Conservation (phyloP, 2,113 vertebrate species). For the Eira barbara region DNA sequence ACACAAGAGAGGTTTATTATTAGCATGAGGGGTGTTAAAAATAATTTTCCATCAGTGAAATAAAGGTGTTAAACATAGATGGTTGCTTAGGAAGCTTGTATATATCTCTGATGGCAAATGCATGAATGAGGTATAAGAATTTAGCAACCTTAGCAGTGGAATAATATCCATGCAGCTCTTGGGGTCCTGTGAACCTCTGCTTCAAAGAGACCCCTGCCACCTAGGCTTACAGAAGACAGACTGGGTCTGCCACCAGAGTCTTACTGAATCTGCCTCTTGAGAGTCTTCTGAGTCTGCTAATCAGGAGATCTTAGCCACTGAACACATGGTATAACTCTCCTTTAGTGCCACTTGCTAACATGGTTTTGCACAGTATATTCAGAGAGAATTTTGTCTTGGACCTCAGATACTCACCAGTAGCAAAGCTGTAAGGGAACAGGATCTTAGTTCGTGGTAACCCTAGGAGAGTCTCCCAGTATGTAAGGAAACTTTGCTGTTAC, state of each 20-base stretch:
- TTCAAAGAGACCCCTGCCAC: background rate
- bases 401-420: background rate
- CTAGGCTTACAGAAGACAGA: background rate
- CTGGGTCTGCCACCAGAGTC: background rate
- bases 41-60: slow-evolving; percentile 44
- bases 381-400: background rate
- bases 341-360: background rate
- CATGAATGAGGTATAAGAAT: background rate
- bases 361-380: background rate
- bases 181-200: background rate
- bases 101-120: background rate
- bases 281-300: background rate
- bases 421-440: background rate
- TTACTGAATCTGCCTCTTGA: background rate
- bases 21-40: slow-evolving; percentile 35
- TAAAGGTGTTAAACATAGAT: background rate
- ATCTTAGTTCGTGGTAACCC: background rate
- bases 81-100: background rate
- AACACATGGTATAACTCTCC: background rate
- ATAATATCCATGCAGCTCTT: background rate
- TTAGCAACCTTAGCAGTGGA: background rate
- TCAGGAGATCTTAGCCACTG: background rate
- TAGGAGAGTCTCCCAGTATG: background rate
- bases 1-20: slow-evolving; percentile 35
- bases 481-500: background rate